Evolutionary conservation across 2,797 vertebrate genomes (phyloP).

Genomic region (Paramormyrops hopkinsi): DNA sequence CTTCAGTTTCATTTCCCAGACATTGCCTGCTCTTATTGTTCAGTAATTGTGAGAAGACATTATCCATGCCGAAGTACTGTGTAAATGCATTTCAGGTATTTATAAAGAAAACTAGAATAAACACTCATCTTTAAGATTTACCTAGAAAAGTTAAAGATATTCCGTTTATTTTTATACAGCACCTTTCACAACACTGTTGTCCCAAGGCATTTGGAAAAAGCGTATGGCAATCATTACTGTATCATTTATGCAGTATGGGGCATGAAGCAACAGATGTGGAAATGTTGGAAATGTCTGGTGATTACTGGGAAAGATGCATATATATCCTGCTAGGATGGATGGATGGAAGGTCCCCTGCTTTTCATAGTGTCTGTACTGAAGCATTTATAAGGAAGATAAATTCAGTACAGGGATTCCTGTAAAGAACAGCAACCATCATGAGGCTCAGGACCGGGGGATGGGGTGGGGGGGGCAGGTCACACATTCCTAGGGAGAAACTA

Average conservation of each 20-base stretch:
- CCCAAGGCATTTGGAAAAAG: neutral
- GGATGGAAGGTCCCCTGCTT: neutral
- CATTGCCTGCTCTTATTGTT: neutral
- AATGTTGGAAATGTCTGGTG: neutral
- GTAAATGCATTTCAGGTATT: neutral
- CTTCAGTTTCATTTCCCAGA: neutral
- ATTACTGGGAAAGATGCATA: neutral
- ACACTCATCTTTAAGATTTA: neutral
- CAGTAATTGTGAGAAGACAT: neutral
- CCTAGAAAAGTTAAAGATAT: neutral
- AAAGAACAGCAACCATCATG: neutral
- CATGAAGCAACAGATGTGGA: neutral
- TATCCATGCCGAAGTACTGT: neutral
- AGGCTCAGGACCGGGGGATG: neutral
- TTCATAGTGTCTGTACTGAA: neutral
- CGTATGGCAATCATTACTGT: neutral
- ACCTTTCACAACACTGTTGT: neutral
- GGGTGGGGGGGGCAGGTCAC: neutral
- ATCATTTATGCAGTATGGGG: neutral
- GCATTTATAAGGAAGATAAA: neutral
- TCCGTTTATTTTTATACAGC: neutral
- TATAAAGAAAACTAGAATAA: neutral
- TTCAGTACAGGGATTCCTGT: neutral
- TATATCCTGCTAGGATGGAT: neutral
- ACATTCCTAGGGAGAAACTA: neutral